Percentiles rank a stretch among this genome's conserved stretches.
These are phyloP conservation scores for Crematogaster levior DNA, from an alignment of 2,888 invertebrate species.

Conservation along the genomic window DNA sequence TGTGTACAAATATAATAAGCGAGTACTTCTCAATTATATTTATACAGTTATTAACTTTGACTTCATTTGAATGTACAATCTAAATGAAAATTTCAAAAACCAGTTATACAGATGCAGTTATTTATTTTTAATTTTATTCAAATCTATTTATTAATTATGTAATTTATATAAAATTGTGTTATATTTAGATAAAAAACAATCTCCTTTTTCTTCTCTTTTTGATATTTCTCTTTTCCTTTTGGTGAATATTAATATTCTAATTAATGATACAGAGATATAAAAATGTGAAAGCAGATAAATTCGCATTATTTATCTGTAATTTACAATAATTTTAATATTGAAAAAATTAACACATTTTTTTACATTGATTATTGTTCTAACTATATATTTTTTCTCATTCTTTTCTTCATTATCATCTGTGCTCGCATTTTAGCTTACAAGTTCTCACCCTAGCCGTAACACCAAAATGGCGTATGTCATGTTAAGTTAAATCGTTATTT, in stretches of 20 bases:
- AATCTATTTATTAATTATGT: neutral
- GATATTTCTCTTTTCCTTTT: neutral
- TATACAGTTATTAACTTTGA: neutral
- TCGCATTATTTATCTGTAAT: too few species aligned
- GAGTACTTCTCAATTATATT: neutral
- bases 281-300: neutral
- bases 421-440: neutral
- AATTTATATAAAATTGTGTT: too few species aligned
- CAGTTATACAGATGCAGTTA: neutral
- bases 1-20: too few species aligned
- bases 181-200: neutral
- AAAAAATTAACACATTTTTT: neutral
- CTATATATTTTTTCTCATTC: neutral
- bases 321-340: too few species aligned
- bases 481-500: neutral
- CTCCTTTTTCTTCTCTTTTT: neutral
- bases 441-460: neutral
- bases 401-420: neutral
- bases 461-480: neutral
- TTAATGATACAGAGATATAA: too few species aligned
- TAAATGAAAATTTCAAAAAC: neutral
- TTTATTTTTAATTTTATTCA: neutral
- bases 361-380: too few species aligned
- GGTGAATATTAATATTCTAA: too few species aligned
- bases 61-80: too few species aligned